Percentiles rank a stretch among this genome's conserved stretches.
These are phyloP conservation scores for Araneus ventricosus DNA, from an alignment of 1,140 invertebrate species.

Conservation along the genomic window DNA sequence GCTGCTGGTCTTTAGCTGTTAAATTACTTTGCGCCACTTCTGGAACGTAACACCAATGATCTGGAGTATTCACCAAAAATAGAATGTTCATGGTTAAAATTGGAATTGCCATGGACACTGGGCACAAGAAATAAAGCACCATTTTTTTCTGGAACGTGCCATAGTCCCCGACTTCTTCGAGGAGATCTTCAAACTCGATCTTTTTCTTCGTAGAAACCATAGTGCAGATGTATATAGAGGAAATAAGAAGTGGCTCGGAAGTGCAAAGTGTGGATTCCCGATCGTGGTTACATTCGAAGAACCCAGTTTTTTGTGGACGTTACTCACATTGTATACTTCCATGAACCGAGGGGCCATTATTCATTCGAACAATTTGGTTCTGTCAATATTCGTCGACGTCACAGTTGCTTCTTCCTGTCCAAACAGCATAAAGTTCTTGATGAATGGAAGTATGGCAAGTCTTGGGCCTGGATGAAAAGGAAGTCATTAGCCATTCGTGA, in stretches of 20 bases:
- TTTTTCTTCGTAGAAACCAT: not conserved
- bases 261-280: not conserved
- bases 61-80: slow-evolving; percentile 81
- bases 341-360: not conserved
- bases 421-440: slow-evolving; percentile 7
- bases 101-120: slow-evolving; percentile 27
- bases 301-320: not conserved
- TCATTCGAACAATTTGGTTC: not conserved
- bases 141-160: slow-evolving; percentile 82
- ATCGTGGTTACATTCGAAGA: not conserved
- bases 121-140: slow-evolving; percentile 56
- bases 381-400: not conserved
- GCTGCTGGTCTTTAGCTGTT: slow-evolving; percentile 78
- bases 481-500: not conserved
- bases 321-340: not conserved
- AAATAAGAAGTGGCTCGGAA: not conserved
- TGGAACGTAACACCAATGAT: slow-evolving; percentile 83
- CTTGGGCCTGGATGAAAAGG: not conserved
- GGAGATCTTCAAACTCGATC: slow-evolving; percentile 83
- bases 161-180: slow-evolving; percentile 83
- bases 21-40: slow-evolving; percentile 79
- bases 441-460: not conserved
- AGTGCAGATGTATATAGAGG: not conserved
- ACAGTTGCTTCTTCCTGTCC: not conserved
- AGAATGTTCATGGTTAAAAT: slow-evolving; percentile 79